These are phyloP conservation scores for Trichonephila clavata DNA, from an alignment of 1,140 invertebrate species.

Conservation along the genomic window DNA sequence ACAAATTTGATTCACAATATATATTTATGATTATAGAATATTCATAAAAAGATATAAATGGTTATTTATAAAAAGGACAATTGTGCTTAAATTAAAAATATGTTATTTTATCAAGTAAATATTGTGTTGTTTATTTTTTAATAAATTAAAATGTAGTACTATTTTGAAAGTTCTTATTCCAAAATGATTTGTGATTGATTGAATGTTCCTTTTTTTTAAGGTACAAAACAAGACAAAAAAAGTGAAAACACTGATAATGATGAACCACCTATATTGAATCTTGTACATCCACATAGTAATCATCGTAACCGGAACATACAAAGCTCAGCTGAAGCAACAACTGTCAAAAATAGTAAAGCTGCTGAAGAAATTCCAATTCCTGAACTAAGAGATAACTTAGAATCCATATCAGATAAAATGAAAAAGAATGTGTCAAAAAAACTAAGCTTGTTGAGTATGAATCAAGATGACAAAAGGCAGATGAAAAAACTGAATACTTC, in stretches of 20 bases:
- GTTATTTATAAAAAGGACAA: no score
- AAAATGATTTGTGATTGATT: background rate
- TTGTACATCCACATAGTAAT: background rate
- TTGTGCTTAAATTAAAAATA: no score
- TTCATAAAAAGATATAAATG: no score
- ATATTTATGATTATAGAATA: no score
- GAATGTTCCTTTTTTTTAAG: conserved; percentile 1
- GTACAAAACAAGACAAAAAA: background rate
- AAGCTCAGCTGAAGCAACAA: background rate
- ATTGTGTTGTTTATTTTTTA: no score
- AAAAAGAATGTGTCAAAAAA: background rate
- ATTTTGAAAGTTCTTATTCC: background rate
- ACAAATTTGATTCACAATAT: no score
- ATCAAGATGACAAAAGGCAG: background rate
- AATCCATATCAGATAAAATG: background rate
- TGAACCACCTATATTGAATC: background rate
- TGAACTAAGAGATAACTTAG: background rate
- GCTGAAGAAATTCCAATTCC: background rate
- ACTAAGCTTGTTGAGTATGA: background rate
- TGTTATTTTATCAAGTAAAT: no score
- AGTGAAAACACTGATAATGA: background rate
- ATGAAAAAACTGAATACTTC: background rate
- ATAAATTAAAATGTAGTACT: no score
- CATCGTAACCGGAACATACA: background rate
- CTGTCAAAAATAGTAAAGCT: background rate